phyloP scores from a whole-genome alignment of 2,888 invertebrate genomes.

The Ophion ellenae region DNA sequence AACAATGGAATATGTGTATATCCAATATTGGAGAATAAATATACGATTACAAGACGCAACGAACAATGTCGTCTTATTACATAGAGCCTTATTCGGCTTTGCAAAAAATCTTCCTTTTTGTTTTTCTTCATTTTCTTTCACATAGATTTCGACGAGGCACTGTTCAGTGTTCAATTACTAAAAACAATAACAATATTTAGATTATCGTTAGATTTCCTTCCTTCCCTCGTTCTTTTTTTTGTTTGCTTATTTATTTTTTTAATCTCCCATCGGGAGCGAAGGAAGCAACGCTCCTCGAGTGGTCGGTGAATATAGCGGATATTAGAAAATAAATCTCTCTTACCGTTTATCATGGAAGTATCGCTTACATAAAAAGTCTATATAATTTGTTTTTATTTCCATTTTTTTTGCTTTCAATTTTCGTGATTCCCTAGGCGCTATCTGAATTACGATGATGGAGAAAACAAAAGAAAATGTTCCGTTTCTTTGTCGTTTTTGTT shows the following conservation, averaged over 20 bases:
- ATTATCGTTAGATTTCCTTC: conserved; percentile 71
- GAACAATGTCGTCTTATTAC: conserved; percentile 70
- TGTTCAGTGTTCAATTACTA: conserved; percentile 81
- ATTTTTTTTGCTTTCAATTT: conserved; percentile 26
- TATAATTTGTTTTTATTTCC: conserved; percentile 47
- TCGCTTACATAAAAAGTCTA: conserved; percentile 67
- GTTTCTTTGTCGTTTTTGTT: conserved; percentile 15
- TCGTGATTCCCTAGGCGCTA: conserved; percentile 52
- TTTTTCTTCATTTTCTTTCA: conserved; percentile 68
- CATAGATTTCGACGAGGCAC: conserved; percentile 82
- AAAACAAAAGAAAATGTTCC: conserved; percentile 17
- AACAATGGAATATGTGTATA: conserved; percentile 66
- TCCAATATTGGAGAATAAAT: conserved; percentile 75
- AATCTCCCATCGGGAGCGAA: conserved; percentile 33
- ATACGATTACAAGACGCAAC: conserved; percentile 71
- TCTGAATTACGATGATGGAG: conserved; percentile 51
- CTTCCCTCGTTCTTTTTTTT: conserved; percentile 8
- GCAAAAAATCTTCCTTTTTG: conserved; percentile 63
- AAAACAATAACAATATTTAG: conserved; percentile 80
- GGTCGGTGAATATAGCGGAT: conserved; percentile 73
- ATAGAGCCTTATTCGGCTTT: conserved; percentile 58
- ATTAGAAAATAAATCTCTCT: conserved; percentile 78
- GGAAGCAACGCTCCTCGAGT: conserved; percentile 64
- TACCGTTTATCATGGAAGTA: conserved; percentile 73
- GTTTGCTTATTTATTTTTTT: conserved; percentile 29